These are phyloP conservation scores for Lordiphosa clarofinis DNA, from an alignment of 1,140 invertebrate genomes.

Conservation along the genomic window DNA sequence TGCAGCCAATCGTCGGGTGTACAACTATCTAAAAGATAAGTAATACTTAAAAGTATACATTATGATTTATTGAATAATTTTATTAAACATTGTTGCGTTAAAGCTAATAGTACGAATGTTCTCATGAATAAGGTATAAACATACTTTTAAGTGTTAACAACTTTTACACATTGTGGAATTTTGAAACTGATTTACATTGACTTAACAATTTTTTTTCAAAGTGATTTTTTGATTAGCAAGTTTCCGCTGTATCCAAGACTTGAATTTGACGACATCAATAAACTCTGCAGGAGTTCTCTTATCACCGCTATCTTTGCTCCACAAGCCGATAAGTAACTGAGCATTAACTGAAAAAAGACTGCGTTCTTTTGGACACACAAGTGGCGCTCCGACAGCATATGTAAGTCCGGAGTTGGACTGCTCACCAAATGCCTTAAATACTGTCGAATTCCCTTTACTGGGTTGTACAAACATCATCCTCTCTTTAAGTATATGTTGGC, in stretches of 20 bases:
- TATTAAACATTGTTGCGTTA: too few species aligned
- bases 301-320: neutral
- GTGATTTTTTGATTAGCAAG: neutral
- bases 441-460: neutral
- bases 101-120: too few species aligned
- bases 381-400: slow-evolving; percentile 7
- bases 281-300: neutral
- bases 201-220: too few species aligned
- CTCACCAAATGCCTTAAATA: neutral
- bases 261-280: neutral
- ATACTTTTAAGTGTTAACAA: too few species aligned
- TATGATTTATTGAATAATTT: too few species aligned
- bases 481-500: neutral
- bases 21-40: too few species aligned
- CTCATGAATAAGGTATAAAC: too few species aligned
- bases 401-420: too few species aligned
- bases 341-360: neutral
- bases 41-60: too few species aligned
- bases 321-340: slow-evolving; percentile 6
- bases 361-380: slow-evolving; percentile 19
- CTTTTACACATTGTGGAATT: too few species aligned
- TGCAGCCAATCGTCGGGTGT: too few species aligned
- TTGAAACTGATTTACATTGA: too few species aligned
- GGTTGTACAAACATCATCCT: neutral
- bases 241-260: slow-evolving; percentile 11